A percentile compares a stretch with the other conserved stretches of the same genome.
Conservation (phyloP, 2,113 vertebrate genomes). For the Terrapene triunguis region DNA sequence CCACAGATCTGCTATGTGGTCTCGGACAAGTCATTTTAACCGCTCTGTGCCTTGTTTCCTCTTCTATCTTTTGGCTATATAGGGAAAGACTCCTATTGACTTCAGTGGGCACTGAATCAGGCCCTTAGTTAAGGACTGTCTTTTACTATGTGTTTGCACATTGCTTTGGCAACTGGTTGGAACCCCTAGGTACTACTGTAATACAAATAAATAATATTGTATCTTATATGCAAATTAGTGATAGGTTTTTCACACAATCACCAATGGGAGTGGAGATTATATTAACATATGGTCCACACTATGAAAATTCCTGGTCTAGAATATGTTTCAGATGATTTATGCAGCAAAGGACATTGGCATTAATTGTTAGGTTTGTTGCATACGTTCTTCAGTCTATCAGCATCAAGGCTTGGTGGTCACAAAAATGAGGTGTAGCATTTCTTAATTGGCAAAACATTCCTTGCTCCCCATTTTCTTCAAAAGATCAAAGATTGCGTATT, state of each 20-base stretch:
- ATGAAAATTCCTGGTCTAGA: background rate
- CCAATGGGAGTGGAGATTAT: background rate
- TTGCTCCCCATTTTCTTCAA: background rate
- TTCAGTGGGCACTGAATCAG: background rate
- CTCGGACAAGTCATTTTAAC: background rate
- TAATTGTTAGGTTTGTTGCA: background rate
- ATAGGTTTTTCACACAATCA: background rate
- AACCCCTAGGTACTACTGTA: background rate
- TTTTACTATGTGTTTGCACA: background rate
- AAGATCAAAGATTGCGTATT: background rate
- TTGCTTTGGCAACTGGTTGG: background rate
- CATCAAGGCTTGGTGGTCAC: background rate
- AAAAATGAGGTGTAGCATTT: background rate
- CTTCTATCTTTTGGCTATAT: background rate
- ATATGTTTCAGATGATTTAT: background rate
- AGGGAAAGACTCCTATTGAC: background rate
- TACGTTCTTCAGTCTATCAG: background rate
- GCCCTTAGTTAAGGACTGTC: background rate
- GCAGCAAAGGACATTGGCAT: background rate
- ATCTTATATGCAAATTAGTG: background rate
- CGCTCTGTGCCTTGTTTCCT: background rate
- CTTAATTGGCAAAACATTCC: background rate
- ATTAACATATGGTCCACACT: background rate
- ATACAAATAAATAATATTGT: background rate
- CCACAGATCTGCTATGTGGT: background rate